Evolutionary conservation across 2,888 invertebrate species (phyloP).

Genomic region (Cheilosia vulpina): DNA sequence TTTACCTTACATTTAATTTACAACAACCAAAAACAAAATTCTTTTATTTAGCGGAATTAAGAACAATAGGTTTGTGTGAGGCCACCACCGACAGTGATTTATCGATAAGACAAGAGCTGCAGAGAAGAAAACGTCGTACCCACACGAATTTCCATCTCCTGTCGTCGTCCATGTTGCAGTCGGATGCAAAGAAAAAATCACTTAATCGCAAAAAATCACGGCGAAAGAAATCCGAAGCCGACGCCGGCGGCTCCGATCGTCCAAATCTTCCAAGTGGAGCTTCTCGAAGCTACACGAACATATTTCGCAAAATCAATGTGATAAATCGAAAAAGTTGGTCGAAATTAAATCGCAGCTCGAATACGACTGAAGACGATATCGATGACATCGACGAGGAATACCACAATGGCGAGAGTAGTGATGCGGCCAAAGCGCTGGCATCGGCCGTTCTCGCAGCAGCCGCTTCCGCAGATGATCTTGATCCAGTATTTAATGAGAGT

Average conservation of each 20-base stretch:
- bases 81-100: conserved; percentile 77
- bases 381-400: conserved; percentile 80
- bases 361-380: conserved; percentile 79
- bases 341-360: conserved; percentile 77
- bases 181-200: conserved; percentile 59
- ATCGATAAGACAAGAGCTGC: conserved; percentile 76
- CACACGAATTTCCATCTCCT: conserved; percentile 59
- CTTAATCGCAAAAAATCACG: conserved; percentile 67
- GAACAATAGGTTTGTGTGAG: conserved; percentile 79
- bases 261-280: conserved; percentile 77
- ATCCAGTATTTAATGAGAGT: conserved; percentile 78
- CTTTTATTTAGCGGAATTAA: conserved; percentile 79
- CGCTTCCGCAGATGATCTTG: conserved; percentile 56
- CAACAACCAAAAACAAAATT: conserved; percentile 65
- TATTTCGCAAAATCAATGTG: conserved; percentile 79
- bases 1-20: conserved; percentile 70
- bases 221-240: conserved; percentile 55
- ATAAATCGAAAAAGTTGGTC: conserved; percentile 76
- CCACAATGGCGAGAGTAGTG: conserved; percentile 78
- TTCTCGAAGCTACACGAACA: conserved; percentile 80
- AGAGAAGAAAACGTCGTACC: conserved; percentile 49
- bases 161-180: conserved; percentile 38
- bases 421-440: conserved; percentile 76
- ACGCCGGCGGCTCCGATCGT: conserved; percentile 20
- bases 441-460: conserved; percentile 68